Evolutionary conservation across 2,888 invertebrate species (phyloP), one percentile per base, ranked within the genome.

Genomic region (Zaprionus lineosus): DNA sequence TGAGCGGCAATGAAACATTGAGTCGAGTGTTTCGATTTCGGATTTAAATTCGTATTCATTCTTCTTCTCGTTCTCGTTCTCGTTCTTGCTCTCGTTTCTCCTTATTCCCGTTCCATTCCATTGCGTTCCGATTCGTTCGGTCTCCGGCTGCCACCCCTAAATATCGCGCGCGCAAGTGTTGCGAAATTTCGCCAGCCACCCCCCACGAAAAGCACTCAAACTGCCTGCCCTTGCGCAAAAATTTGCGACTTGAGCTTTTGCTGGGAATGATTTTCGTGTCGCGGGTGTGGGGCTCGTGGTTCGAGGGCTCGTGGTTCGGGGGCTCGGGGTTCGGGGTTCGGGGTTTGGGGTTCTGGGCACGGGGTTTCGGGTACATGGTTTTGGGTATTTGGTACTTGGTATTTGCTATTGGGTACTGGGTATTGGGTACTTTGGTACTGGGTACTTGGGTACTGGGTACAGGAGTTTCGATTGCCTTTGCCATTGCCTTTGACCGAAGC

Each of bases 141-240:
- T n/a, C 19, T 33, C 11, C 2, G 7, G 36, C 48, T 78, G 78
- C 78, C 78, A 78, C 78, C 78, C 78, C 67, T 84, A 82, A 82
- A 70, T 50, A 41, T 8, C 44, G 33, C 55, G 76, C 73, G 64
- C 60, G 72, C 64, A 82, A 84, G 77, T 84, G 84, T 84, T 83
- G 84, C 77, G 77, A 83, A 79, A 78, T 83, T 70, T 83, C 52
- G 41, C 24, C 26, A 48, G 39, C 55, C 73, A 68, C 60, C 71
- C 76, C 70, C 70, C 68, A 56, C 73, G 33, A 56, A 51, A 58
- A 53, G 53, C 56, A 59, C 74, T 74, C 81, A 75, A 69, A 46
- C 68, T 58, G 72, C 71, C 83, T 76, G 85, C 72, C 81, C 81
- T 82, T 82, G 81, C 81, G 81, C 81, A 82, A 82, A 82, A 83